Evolutionary conservation across 2,888 invertebrate species (phyloP), one percentile per base, ranked within the genome.

Genomic region (Amphipoea oculea): DNA sequence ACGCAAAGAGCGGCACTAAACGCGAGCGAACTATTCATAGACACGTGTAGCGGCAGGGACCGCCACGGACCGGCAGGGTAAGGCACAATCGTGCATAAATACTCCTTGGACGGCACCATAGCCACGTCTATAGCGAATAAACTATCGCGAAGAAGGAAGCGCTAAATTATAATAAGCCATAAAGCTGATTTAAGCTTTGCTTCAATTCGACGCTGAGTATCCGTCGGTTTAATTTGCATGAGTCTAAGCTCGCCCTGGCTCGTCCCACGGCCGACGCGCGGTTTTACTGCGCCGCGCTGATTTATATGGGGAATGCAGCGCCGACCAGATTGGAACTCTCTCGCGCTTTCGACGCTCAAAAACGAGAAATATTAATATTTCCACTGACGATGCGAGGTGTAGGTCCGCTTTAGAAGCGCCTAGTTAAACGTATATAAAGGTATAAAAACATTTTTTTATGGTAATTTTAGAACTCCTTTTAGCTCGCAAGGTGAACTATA

Each of bases 181-280:
- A 88, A 89, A 89, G 86, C 87, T 91, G 91, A 90, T 91, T 90
- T 89, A 90, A 86, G 71, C 77, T 80, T 85, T 82, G 82, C 88
- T 89, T 88, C 79, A 79, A 83, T 84, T 86, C 84, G 73, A 84
- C 73, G 84, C 73, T 84, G 84, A 79, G 83, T 81, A 85, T 87
- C 86, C 85, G 87, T 87, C 80, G 78, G 86, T 90, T 89, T 89
- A 89, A 91, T 92, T 92, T 92, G 90, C 91, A 91, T 91, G 91
- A 88, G 87, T 90, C 91, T 92, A 90, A 90, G 87, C 88, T 88
- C 68, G 85, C 83, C 73, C 71, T 12, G 20, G n/a, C 40, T 75
- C 72, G 79, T 83, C 86, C 76, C 83, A 83, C 87, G 79, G 76
- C 81, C 80, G 86, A 77, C 54, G 73, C 70, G 23, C 67, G 66